Percentiles rank a stretch among this genome's conserved stretches.
These are phyloP conservation scores for Phlogophora meticulosa DNA, from an alignment of 2,888 invertebrate genomes.

Conservation along the genomic window DNA sequence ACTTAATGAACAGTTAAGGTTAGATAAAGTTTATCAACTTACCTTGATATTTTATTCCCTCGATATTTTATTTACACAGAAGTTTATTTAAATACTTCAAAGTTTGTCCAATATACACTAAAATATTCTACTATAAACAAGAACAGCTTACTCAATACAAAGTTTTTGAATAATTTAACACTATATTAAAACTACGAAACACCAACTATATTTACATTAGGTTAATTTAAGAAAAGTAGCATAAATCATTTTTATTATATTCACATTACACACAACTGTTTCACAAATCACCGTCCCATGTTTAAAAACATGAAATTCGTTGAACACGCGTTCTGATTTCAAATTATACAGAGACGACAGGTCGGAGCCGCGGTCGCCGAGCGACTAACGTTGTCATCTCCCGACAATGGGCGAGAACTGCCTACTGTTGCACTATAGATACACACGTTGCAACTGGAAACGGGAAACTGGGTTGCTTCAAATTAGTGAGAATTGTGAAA, in stretches of 20 bases:
- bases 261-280: constrained; percentile 21
- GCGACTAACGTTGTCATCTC: constrained; percentile 69
- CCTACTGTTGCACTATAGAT: constrained; percentile 67
- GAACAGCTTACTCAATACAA: constrained; percentile 31
- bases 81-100: constrained; percentile 34
- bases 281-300: constrained; percentile 28
- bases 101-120: constrained; percentile 44
- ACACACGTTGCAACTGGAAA: constrained; percentile 68
- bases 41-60: constrained; percentile 44
- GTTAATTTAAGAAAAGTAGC: constrained; percentile 3
- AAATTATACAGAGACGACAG: constrained; percentile 60
- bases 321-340: constrained; percentile 52
- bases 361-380: constrained; percentile 75
- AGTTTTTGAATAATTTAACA: constrained; percentile 48
- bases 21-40: constrained; percentile 18
- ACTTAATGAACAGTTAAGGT: not conserved
- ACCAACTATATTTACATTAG: constrained; percentile 21
- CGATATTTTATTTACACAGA: constrained; percentile 4
- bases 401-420: constrained; percentile 67
- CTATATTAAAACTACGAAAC: constrained; percentile 37
- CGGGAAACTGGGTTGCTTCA: constrained; percentile 72
- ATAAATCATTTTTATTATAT: not conserved
- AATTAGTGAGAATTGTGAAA: constrained; percentile 69
- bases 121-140: constrained; percentile 53
- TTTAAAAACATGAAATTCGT: constrained; percentile 34